Conservation (phyloP, 2,113 vertebrate genomes). For the Maccullochella peelii region DNA sequence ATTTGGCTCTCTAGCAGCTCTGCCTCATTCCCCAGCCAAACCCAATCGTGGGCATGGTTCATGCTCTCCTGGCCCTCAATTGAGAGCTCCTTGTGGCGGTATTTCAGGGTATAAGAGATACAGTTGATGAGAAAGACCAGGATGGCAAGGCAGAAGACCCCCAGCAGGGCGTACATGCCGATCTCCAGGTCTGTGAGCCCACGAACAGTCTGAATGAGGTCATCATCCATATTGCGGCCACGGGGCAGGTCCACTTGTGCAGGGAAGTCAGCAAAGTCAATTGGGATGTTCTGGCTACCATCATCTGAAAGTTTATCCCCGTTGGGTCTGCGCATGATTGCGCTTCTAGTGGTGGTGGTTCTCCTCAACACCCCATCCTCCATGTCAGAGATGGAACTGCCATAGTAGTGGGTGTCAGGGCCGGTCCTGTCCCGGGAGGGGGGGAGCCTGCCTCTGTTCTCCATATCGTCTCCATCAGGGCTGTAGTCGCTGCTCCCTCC, state of each 20-base stretch:
- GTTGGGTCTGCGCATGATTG: constrained; percentile 81
- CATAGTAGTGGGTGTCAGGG: constrained; percentile 83
- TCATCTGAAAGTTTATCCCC: constrained; percentile 85
- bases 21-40: constrained; percentile 94
- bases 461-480: constrained; percentile 83
- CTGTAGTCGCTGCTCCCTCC: constrained; percentile 73
- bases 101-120: constrained; percentile 93
- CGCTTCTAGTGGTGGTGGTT: constrained; percentile 84
- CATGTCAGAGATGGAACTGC: constrained; percentile 85
- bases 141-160: constrained; percentile 97
- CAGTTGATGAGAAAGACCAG: constrained; percentile 98
- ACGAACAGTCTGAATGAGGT: constrained; percentile 84
- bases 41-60: constrained; percentile 97
- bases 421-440: constrained; percentile 84
- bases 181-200: constrained; percentile 95
- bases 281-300: constrained; percentile 86
- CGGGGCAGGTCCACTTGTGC: constrained; percentile 90
- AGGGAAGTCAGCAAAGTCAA: constrained; percentile 93
- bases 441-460: constrained; percentile 87
- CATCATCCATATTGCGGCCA: constrained; percentile 81
- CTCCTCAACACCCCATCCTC: constrained; percentile 85
- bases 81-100: constrained; percentile 94
- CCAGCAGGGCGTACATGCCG: constrained; percentile 97
- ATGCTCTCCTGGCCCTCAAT: constrained; percentile 89
- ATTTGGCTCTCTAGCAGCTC: constrained; percentile 89